Percentiles rank a stretch among this genome's conserved stretches.
These are phyloP conservation scores for Colius striatus DNA, from an alignment of 2,113 vertebrate species.

Conservation along the genomic window DNA sequence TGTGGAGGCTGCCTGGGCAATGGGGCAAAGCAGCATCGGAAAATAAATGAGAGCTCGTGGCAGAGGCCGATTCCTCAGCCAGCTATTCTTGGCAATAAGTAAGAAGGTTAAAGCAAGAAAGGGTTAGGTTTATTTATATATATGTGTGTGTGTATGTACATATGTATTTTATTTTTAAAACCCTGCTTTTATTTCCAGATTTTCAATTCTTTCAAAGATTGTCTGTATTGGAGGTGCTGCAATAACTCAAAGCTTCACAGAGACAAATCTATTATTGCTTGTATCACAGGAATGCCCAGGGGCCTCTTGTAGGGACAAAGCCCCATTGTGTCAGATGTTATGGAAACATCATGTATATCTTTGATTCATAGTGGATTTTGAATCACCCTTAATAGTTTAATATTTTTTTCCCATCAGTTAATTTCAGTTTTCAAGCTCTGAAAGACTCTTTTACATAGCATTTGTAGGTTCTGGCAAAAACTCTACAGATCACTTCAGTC, in stretches of 20 bases:
- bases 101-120: conserved; percentile 46
- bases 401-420: conserved; percentile 36
- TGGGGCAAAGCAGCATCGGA: not conserved
- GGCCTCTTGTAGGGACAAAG: conserved; percentile 50
- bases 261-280: conserved; percentile 44
- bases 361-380: conserved; percentile 46
- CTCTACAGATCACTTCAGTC: not conserved
- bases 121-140: conserved; percentile 1
- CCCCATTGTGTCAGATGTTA: conserved; percentile 44
- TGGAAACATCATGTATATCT: conserved; percentile 41
- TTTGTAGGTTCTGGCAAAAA: conserved; percentile 18
- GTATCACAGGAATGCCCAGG: conserved; percentile 37
- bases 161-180: conserved; percentile 37
- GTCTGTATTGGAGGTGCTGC: not conserved
- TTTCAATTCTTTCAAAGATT: conserved; percentile 56
- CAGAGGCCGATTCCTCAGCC: conserved; percentile 36
- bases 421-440: conserved; percentile 42
- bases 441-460: conserved; percentile 33
- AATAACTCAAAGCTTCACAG: conserved; percentile 29
- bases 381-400: conserved; percentile 38
- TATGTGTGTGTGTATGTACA: not conserved
- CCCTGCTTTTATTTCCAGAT: conserved; percentile 38
- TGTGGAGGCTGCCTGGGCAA: conserved; percentile 14
- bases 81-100: conserved; percentile 56
- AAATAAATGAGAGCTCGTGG: conserved; percentile 37